Percentiles rank a stretch among this genome's conserved stretches.
These are phyloP conservation scores for Epiblema foenella DNA, from an alignment of 2,888 invertebrate species.

Conservation along the genomic window DNA sequence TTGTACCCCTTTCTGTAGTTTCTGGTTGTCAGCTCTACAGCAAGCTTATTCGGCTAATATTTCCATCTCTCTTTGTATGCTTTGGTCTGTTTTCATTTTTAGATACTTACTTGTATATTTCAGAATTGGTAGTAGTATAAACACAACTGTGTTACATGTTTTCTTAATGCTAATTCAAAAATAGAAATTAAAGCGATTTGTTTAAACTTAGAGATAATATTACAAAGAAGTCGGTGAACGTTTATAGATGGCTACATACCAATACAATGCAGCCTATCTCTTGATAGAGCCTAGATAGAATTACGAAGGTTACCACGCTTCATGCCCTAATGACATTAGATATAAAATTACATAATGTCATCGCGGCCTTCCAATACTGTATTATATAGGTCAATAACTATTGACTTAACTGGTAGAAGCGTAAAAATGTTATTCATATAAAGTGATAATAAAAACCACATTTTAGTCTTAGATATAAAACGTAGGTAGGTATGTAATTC, in stretches of 20 bases:
- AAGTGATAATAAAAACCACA: neutral
- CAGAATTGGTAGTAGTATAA: no score
- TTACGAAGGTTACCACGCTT: conserved; percentile 62
- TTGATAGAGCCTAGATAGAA: conserved; percentile 46
- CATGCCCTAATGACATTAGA: conserved; percentile 46
- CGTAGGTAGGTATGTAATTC: neutral
- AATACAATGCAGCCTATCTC: conserved; percentile 19
- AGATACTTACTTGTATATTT: no score
- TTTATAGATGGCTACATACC: neutral
- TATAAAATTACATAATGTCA: conserved; percentile 35
- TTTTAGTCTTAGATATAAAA: neutral
- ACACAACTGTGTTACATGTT: no score
- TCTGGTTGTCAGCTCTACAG: no score
- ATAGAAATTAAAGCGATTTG: no score
- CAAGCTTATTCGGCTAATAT: no score
- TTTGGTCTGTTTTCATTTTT: no score
- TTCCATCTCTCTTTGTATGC: no score
- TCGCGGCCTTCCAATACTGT: conserved; percentile 28
- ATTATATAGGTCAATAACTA: conserved; percentile 21
- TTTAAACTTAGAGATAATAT: no score
- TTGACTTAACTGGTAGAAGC: neutral
- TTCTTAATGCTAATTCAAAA: no score
- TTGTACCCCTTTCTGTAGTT: no score
- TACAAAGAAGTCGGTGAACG: no score
- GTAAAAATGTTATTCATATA: neutral